These are phyloP conservation scores for Agapostemon virescens DNA, from an alignment of 2,888 invertebrate species.

Conservation along the genomic window DNA sequence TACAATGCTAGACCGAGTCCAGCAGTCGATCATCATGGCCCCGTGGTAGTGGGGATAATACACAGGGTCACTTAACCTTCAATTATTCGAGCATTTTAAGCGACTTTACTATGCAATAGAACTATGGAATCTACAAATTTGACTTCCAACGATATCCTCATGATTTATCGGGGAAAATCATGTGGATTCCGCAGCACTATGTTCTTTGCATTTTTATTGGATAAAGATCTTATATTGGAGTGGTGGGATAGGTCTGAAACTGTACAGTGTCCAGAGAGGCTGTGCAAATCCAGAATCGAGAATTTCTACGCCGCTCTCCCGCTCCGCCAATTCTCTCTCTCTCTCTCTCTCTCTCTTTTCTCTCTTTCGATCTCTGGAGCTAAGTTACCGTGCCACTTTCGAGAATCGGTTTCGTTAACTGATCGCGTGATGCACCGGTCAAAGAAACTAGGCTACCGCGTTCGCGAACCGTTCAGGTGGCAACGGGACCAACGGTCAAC, in stretches of 20 bases:
- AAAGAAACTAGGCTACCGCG: slow-evolving; percentile 1
- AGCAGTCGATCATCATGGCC: too few species aligned
- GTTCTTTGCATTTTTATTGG: neutral
- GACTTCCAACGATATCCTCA: neutral
- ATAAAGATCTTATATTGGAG: neutral
- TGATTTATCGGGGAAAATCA: neutral
- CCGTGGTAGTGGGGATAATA: too few species aligned
- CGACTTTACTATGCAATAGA: too few species aligned
- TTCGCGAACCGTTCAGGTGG: neutral
- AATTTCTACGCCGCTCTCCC: neutral
- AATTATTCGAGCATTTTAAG: too few species aligned
- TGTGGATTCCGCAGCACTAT: neutral
- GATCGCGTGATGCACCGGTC: neutral
- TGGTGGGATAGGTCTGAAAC: neutral
- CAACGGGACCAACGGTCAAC: neutral
- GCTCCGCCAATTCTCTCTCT: neutral
- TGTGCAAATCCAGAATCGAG: slow-evolving; percentile 3
- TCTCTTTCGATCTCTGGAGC: neutral
- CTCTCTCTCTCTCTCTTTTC: neutral
- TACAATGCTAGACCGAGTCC: too few species aligned
- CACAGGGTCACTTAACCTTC: too few species aligned
- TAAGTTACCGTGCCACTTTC: slow-evolving; percentile 22
- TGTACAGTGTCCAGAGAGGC: neutral
- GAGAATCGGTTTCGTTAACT: neutral
- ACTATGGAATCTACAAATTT: neutral